These are phyloP conservation scores for Champsocephalus esox DNA, from an alignment of 2,797 vertebrate genomes.

Conservation along the genomic window DNA sequence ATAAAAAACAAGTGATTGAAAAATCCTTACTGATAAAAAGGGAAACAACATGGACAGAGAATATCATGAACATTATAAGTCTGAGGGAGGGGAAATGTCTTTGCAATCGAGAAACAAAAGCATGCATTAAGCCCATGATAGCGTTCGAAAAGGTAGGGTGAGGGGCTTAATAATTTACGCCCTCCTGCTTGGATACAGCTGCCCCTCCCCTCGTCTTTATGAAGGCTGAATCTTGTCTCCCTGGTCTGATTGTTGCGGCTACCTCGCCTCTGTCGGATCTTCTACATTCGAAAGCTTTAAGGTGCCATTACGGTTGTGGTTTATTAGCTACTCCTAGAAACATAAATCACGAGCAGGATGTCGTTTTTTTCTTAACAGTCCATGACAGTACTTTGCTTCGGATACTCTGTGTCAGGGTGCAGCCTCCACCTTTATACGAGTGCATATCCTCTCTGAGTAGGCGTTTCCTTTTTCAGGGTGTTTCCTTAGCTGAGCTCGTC, in stretches of 20 bases:
- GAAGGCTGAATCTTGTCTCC: constrained; percentile 40
- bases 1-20: neutral
- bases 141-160: constrained; percentile 43
- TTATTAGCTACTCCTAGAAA: constrained; percentile 27
- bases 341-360: neutral
- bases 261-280: constrained; percentile 13
- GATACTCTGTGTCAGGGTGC: constrained; percentile 45
- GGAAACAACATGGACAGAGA: neutral
- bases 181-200: constrained; percentile 61
- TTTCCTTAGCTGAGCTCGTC: constrained; percentile 67
- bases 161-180: constrained; percentile 77
- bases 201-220: constrained; percentile 55
- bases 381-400: constrained; percentile 27
- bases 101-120: constrained; percentile 23
- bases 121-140: constrained; percentile 52
- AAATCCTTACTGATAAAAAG: neutral
- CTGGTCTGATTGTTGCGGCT: constrained; percentile 33
- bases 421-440: constrained; percentile 46
- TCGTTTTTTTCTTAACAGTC: constrained; percentile 14
- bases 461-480: constrained; percentile 75
- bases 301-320: constrained; percentile 30
- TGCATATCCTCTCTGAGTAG: constrained; percentile 49
- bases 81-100: neutral
- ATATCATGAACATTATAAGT: neutral
- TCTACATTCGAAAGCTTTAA: constrained; percentile 9